Evolutionary conservation across 92 coral and sea anemone genomes (phyloP), one percentile per base, ranked within the genome.

Genomic region (Paragorgia papillata): DNA sequence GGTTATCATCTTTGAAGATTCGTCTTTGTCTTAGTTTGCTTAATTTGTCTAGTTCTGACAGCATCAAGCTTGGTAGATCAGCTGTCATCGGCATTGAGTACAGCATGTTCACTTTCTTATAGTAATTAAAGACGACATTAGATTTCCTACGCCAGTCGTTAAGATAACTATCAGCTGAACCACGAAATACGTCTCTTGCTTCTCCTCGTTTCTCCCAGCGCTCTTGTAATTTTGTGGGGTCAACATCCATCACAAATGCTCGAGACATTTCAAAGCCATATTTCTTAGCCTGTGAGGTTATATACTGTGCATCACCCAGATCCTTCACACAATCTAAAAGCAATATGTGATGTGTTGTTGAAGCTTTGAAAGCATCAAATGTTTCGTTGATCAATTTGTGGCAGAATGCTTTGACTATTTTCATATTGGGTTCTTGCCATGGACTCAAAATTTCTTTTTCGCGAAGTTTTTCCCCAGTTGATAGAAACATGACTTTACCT

Each of bases 251-350:
- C 34, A 68, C 44, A 19, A 68, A 17, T 12, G 60, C 75, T 48
- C 43, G 25, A 49, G 75, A 22, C 20, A 68, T 49, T 68, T 68
- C 40, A 17, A 68, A 41, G 21, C 39, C 59, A 48, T 46, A 14
- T 44, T 46, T 68, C 39, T 44, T 68, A 25, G 75, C 59, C 33
- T 22, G 40, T 44, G 75, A 27, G 25, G 58, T 56, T 4, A 68
- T 28, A 29, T 46, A 68, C 39, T 68, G 27, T 7, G 75, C 75
- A 24, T 49, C 75, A 8, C 31, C 40, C 17, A 68, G 54, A 29
- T 68, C 37, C 37, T 68, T 68, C 9, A 68, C 60, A 29, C 75
- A 68, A 68, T 68, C 75, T 41, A 68, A 9, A 29, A 68, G 44
- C 1, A 68, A 59, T 24, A 39, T 21, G 21, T 48, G 0, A 48